Conservation (phyloP, 2,797 vertebrate genomes). For the Heliangelus exortis region DNA sequence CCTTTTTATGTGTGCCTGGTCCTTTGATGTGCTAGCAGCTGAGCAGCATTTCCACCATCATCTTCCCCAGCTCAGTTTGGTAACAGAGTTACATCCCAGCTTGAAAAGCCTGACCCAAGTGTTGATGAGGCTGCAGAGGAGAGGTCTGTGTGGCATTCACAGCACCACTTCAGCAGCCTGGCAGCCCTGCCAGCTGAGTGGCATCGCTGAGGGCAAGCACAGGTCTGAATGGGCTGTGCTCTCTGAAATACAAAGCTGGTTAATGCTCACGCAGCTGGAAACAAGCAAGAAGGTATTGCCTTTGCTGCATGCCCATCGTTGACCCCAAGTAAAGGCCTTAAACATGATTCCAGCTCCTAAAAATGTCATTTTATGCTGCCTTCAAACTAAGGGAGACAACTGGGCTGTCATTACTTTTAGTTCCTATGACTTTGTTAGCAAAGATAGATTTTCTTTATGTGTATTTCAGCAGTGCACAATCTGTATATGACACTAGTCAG, state of each 20-base stretch:
- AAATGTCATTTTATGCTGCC: not conserved
- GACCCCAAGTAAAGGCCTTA: not conserved
- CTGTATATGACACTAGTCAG: not conserved
- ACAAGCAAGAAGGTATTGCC: not conserved
- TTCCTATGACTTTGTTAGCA: not conserved
- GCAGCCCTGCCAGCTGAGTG: not conserved
- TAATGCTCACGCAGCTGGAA: constrained; percentile 9
- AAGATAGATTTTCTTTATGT: not conserved
- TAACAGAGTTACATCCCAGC: not conserved
- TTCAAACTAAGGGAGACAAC: not conserved
- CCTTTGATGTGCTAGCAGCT: not conserved
- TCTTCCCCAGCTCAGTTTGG: not conserved
- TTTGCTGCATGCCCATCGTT: not conserved
- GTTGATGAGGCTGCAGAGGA: not conserved
- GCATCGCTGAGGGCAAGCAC: not conserved
- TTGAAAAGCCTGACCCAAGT: not conserved
- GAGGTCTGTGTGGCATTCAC: fast-evolving
- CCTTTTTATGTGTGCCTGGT: not conserved
- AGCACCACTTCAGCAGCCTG: not conserved
- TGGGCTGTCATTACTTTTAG: not conserved
- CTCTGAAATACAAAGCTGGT: not conserved
- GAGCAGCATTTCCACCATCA: not conserved
- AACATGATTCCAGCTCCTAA: not conserved
- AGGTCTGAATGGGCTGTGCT: not conserved
- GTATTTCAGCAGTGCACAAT: not conserved